A percentile compares a stretch with the other conserved stretches of the same genome.
phyloP scores from a whole-genome alignment of 2,888 invertebrate species.

The Eupeodes luniger region DNA sequence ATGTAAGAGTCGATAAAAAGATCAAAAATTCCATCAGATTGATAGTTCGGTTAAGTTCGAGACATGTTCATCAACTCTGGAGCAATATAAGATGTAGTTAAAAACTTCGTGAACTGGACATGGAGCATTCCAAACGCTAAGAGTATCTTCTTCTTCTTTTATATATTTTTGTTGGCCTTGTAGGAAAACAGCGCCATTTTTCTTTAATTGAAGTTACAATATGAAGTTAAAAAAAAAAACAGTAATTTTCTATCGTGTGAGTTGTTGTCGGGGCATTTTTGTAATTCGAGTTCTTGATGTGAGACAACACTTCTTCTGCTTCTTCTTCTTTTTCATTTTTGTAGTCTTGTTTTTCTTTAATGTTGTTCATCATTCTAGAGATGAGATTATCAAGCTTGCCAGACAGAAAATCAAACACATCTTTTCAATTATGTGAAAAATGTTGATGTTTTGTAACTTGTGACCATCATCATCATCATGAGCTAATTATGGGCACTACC shows the following conservation, averaged over 20 bases:
- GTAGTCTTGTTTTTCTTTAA: too few relatives aligned
- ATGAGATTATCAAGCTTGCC: slow-evolving; percentile 26
- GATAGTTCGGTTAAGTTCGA: slow-evolving; percentile 12
- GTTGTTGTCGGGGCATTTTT: slow-evolving; percentile 34
- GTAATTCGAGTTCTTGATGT: slow-evolving; percentile 30
- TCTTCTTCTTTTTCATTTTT: too few relatives aligned
- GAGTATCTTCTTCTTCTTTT: background rate
- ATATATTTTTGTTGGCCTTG: background rate
- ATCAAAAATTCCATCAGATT: slow-evolving; percentile 29
- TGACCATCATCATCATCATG: background rate
- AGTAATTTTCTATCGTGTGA: slow-evolving; percentile 20
- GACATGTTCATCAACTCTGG: slow-evolving; percentile 26
- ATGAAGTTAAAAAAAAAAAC: slow-evolving; percentile 2
- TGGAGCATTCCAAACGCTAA: background rate
- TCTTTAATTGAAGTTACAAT: background rate
- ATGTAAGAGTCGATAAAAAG: background rate
- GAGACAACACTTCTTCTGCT: slow-evolving; percentile 21
- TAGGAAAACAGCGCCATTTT: slow-evolving; percentile 18
- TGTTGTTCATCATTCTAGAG: background rate
- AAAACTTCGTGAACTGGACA: background rate
- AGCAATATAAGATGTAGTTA: background rate
- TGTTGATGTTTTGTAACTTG: slow-evolving; percentile 49
- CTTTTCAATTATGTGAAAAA: slow-evolving; percentile 55
- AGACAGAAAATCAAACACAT: slow-evolving; percentile 39
- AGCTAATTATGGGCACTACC: slow-evolving; percentile 48